Evolutionary conservation across 2,113 vertebrate genomes (phyloP).

Genomic region (Jacana jacana): DNA sequence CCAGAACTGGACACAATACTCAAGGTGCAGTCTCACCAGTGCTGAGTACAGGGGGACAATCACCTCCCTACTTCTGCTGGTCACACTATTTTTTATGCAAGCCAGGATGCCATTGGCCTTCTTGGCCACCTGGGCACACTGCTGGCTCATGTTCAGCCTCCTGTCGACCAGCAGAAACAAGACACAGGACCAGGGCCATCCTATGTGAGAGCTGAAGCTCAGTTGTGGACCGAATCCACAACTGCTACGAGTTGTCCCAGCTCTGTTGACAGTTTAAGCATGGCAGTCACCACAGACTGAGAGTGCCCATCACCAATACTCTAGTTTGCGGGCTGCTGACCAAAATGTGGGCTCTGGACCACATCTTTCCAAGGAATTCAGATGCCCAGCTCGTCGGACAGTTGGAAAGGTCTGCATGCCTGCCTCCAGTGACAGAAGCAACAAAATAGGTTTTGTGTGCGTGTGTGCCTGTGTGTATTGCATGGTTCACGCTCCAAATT

Average conservation of each 20-base stretch:
- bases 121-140: too few species aligned
- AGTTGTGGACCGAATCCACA: neutral
- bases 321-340: neutral
- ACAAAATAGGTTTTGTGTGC: neutral
- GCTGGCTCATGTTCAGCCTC: too few species aligned
- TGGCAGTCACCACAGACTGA: fast-evolving
- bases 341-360: neutral
- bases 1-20: too few species aligned
- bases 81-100: too few species aligned
- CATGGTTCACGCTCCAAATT: neutral
- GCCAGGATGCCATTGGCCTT: too few species aligned
- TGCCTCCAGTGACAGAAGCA: neutral
- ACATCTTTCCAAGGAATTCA: neutral
- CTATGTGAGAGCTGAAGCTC: neutral
- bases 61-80: too few species aligned
- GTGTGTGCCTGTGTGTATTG: neutral
- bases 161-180: too few species aligned
- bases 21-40: too few species aligned
- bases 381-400: neutral
- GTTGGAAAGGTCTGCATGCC: neutral
- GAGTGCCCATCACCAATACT: neutral
- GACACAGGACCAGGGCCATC: neutral
- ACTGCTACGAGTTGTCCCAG: neutral
- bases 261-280: neutral
- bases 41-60: too few species aligned